Conservation (phyloP, 2,113 vertebrate genomes). For the Ancistrus triradiatus region DNA sequence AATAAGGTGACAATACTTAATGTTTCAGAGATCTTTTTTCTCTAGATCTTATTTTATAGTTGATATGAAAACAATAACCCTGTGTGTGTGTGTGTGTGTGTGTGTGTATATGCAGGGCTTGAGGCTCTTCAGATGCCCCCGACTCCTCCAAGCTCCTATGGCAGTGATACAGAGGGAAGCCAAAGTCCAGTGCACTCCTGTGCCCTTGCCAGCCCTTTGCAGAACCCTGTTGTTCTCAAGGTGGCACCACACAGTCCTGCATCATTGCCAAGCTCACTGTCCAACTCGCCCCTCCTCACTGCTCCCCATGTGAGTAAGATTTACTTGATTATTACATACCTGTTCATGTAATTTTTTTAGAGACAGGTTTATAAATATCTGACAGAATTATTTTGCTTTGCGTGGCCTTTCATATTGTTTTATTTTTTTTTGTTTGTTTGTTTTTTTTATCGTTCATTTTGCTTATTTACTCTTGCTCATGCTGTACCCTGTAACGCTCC, state of each 20-base stretch:
- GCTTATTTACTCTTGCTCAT: background rate
- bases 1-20: too few relatives aligned
- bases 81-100: slow-evolving; percentile 9
- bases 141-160: slow-evolving; percentile 93
- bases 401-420: too few relatives aligned
- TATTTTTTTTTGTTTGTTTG: too few relatives aligned
- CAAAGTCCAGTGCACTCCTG: slow-evolving; percentile 85
- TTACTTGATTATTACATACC: too few relatives aligned
- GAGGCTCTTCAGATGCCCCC: slow-evolving; percentile 89
- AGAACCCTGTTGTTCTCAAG: slow-evolving; percentile 69
- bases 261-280: slow-evolving; percentile 50
- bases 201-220: slow-evolving; percentile 78
- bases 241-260: slow-evolving; percentile 58
- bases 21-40: too few relatives aligned
- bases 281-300: slow-evolving; percentile 92
- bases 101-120: slow-evolving; percentile 57
- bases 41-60: too few relatives aligned
- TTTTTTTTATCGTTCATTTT: too few relatives aligned
- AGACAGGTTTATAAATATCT: too few relatives aligned
- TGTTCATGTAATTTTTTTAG: too few relatives aligned
- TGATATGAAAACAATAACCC: too few relatives aligned
- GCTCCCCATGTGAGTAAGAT: slow-evolving; percentile 80
- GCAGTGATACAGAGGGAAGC: slow-evolving; percentile 92
- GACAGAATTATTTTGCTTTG: too few relatives aligned
- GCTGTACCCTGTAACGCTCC: background rate